A percentile compares a stretch with the other conserved stretches of the same genome.
These are phyloP conservation scores for Ochlodes sylvanus DNA, from an alignment of 2,888 invertebrate genomes.

Conservation along the genomic window DNA sequence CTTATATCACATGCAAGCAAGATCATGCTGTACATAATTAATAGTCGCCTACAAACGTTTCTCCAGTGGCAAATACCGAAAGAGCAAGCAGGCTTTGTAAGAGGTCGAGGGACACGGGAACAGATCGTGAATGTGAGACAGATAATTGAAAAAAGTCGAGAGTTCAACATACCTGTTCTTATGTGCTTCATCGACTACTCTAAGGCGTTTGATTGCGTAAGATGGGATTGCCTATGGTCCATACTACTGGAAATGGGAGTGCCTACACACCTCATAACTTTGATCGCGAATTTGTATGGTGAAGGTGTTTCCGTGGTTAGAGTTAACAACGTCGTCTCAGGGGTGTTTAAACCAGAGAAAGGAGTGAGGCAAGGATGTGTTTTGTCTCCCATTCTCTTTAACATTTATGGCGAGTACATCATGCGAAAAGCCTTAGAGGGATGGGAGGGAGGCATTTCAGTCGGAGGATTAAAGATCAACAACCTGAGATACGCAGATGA, in stretches of 20 bases:
- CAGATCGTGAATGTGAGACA: conserved; percentile 18
- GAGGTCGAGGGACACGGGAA: conserved; percentile 21
- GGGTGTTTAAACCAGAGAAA: conserved; percentile 4
- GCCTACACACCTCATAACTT: not conserved
- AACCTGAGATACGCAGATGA: conserved; percentile 7
- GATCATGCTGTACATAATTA: conserved; percentile 12
- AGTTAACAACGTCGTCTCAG: conserved; percentile 5
- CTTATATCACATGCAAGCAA: conserved; percentile 37
- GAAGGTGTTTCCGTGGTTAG: not conserved
- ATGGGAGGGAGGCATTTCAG: not conserved
- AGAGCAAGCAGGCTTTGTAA: conserved; percentile 33
- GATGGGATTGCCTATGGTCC: conserved; percentile 13
- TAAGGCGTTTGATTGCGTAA: conserved; percentile 22
- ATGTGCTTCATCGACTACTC: conserved; percentile 25
- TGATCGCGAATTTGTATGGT: conserved; percentile 1
- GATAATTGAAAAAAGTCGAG: conserved; percentile 7
- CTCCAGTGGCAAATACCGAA: conserved; percentile 30
- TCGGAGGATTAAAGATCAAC: not conserved
- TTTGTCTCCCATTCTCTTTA: conserved; percentile 8
- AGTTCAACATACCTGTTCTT: conserved; percentile 7
- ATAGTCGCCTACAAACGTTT: conserved; percentile 1
- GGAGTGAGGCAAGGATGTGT: conserved; percentile 14
- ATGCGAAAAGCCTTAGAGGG: not conserved
- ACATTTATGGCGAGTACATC: conserved; percentile 5
- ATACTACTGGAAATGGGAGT: conserved; percentile 4